Conservation (phyloP, 2,797 vertebrate species). For the Manis crassicaudata region DNA sequence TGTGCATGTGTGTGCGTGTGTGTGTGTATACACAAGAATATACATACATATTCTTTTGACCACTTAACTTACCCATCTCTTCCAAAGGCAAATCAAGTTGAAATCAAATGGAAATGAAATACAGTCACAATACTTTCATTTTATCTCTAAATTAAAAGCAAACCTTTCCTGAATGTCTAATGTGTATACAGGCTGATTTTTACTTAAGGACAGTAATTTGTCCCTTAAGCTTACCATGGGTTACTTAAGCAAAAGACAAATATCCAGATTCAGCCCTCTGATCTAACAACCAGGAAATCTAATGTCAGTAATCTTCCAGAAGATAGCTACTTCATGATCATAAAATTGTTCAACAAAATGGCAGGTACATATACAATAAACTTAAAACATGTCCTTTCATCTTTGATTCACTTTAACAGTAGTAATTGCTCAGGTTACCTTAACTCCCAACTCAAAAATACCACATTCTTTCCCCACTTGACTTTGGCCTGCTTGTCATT, state of each 20-base stretch:
- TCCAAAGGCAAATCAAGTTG: slow-evolving; percentile 8
- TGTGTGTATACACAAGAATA: too few species aligned
- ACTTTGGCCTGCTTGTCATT: background rate
- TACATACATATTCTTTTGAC: background rate
- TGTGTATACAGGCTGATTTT: background rate
- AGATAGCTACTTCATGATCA: background rate
- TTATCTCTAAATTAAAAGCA: slow-evolving; percentile 43
- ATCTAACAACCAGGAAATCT: background rate
- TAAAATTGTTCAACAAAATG: background rate
- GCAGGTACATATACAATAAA: background rate
- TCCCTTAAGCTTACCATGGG: background rate
- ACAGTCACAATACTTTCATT: slow-evolving; percentile 24
- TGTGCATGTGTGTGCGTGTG: too few species aligned
- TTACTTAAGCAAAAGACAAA: background rate
- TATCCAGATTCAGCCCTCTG: background rate
- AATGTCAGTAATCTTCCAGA: background rate
- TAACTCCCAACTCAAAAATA: slow-evolving; percentile 8
- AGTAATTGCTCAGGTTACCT: background rate
- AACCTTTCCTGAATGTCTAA: background rate
- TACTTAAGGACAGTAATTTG: background rate
- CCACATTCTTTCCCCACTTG: background rate
- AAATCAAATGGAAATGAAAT: background rate
- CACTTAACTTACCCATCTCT: background rate
- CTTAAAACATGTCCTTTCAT: background rate
- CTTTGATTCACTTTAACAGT: background rate